phyloP scores from a whole-genome alignment of 2,888 invertebrate species.

The Entomobrya multifasciata region DNA sequence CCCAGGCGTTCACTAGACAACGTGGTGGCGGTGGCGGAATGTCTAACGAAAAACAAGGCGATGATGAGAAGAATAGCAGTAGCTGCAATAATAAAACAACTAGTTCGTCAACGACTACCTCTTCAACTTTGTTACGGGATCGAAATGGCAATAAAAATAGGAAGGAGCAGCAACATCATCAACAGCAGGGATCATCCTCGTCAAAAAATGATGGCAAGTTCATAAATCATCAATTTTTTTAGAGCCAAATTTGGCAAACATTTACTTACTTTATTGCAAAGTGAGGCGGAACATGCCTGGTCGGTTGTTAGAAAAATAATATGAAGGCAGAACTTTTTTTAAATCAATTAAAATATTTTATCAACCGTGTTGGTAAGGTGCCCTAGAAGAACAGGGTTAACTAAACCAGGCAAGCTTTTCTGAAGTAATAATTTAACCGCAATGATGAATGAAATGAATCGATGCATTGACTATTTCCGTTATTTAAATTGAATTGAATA shows the following conservation, averaged over 20 bases:
- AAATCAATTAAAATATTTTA: no score
- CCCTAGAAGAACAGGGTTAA: no score
- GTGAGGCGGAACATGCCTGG: neutral
- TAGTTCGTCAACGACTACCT: constrained; percentile 6
- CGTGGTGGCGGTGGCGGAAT: neutral
- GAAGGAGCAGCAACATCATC: constrained; percentile 23
- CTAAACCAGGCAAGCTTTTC: no score
- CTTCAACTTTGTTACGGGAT: constrained; percentile 43
- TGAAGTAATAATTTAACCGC: no score
- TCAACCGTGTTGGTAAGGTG: neutral
- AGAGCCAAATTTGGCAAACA: constrained; percentile 3
- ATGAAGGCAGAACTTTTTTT: no score
- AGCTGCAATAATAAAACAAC: constrained; percentile 9
- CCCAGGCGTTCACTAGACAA: neutral
- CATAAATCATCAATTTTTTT: neutral
- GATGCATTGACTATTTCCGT: no score
- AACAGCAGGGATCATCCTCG: neutral
- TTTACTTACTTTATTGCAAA: neutral
- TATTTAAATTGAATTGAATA: no score
- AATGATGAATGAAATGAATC: no score
- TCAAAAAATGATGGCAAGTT: constrained; percentile 45
- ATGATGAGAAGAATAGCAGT: neutral
- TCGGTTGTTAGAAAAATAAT: neutral
- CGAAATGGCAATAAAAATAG: constrained; percentile 51
- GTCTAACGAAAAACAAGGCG: neutral